Conservation (phyloP, 2,888 invertebrate genomes). For the Drosophila prolongata region DNA sequence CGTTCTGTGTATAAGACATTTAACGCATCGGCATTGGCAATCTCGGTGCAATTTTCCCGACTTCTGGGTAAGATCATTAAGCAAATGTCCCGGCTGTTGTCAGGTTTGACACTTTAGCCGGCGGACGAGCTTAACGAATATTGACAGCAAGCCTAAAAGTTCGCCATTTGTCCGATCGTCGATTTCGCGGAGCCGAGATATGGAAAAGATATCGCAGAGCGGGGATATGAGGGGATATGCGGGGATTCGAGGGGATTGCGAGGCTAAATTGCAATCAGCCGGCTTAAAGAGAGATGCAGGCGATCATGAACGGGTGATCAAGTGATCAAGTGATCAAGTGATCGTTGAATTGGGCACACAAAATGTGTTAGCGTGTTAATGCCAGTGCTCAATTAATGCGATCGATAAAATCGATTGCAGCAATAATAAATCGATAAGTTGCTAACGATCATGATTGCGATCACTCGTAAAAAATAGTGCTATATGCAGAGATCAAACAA, state of each 20-base stretch:
- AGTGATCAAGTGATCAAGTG: slow-evolving; percentile 10
- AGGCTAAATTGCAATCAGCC: slow-evolving; percentile 51
- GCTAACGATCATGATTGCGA: not conserved
- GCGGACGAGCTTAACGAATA: slow-evolving; percentile 80
- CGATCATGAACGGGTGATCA: slow-evolving; percentile 12
- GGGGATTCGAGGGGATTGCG: not conserved
- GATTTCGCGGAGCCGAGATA: not conserved
- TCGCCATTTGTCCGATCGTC: slow-evolving; percentile 56
- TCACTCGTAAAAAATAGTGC: not conserved
- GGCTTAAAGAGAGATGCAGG: slow-evolving; percentile 39
- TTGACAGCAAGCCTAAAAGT: slow-evolving; percentile 78
- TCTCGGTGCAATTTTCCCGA: slow-evolving; percentile 23
- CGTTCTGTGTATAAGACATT: slow-evolving; percentile 26
- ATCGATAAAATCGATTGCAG: slow-evolving; percentile 70
- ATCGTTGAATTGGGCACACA: slow-evolving; percentile 33
- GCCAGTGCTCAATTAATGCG: slow-evolving; percentile 62
- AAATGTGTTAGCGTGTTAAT: slow-evolving; percentile 74
- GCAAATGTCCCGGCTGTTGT: slow-evolving; percentile 78
- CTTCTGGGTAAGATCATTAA: slow-evolving; percentile 69
- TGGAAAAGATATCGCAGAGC: not conserved
- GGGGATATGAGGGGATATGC: not conserved
- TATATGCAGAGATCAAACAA: too few relatives aligned
- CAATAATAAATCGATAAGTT: slow-evolving; percentile 6
- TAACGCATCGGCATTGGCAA: slow-evolving; percentile 31
- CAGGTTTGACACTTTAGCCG: slow-evolving; percentile 80